These are phyloP conservation scores for Campoplex capitator DNA, from an alignment of 2,888 invertebrate genomes.

Conservation along the genomic window DNA sequence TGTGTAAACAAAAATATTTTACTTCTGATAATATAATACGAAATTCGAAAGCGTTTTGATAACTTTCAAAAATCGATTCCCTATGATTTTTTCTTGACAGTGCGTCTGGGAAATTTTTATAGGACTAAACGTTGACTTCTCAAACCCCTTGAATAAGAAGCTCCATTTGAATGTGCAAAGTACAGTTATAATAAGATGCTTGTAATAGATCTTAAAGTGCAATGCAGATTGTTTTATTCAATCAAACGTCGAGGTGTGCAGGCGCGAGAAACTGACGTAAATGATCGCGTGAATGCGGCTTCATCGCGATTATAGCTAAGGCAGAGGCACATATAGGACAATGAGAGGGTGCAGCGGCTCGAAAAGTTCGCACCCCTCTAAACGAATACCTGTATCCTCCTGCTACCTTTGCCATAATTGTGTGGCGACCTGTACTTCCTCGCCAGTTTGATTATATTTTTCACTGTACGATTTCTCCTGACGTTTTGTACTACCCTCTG, in stretches of 20 bases:
- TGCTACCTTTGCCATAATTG: constrained; percentile 66
- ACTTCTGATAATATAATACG: neutral
- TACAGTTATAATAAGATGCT: neutral
- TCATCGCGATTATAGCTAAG: constrained; percentile 64
- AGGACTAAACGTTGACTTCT: neutral
- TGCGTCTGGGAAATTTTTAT: neutral
- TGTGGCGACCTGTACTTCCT: constrained; percentile 62
- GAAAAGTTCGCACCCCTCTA: constrained; percentile 60
- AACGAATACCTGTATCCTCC: constrained; percentile 51
- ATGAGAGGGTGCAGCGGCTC: constrained; percentile 43
- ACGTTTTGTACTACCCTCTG: constrained; percentile 22
- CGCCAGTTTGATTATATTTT: constrained; percentile 77
- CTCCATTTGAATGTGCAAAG: neutral
- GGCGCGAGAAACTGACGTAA: constrained; percentile 51
- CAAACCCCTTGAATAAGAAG: neutral
- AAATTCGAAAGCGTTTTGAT: neutral
- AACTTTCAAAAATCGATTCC: neutral
- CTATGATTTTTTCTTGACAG: neutral
- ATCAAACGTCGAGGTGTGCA: constrained; percentile 62
- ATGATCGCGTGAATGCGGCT: constrained; percentile 67
- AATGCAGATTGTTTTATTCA: constrained; percentile 67
- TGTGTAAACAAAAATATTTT: neutral
- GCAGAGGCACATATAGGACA: constrained; percentile 35
- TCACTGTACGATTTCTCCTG: constrained; percentile 69
- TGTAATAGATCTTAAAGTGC: constrained; percentile 42